Evolutionary conservation across 2,113 vertebrate species (phyloP), one percentile per base, ranked within the genome.

Genomic region (Petaurus breviceps): DNA sequence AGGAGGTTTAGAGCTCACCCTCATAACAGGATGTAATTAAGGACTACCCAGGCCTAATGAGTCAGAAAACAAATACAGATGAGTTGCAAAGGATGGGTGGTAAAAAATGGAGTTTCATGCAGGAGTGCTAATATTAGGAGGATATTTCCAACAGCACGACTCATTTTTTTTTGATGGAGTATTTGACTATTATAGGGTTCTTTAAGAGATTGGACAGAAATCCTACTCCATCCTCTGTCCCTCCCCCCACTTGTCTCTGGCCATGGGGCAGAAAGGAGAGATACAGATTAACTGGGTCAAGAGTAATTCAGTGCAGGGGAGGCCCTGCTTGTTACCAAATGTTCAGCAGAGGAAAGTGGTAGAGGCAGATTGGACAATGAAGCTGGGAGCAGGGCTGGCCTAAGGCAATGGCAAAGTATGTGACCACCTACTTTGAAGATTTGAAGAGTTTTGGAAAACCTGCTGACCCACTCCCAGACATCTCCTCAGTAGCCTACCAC

Each of bases 51-150:
- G 97, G 96, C 57, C 95, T 91, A 95, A 50, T 97, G 96, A 97
- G 94, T 97, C 96, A 95, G 97, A 97, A 93, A 95, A 90, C 93
- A 98, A 97, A 95, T 53, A 51, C 6, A 12, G 92, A 96, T 97
- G 97, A 98, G 92, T 97, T 96, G 97, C 95, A 96, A 92, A 52
- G 93, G 53, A 51, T 53, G 43, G 95, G 95, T 22, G 52, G 93
- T 84, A 95, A 98, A 97, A 53, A 94, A 50, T 77, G 53, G 10
- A 90, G 91, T 94, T 77, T 95, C 46, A 94, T 90, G 51, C 24
- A 46, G 77, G 91, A 93, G 53, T 93, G 93, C 91, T 94, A 93
- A 95, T 89, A 55, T 90, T 90, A 91, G 96, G 28, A 93, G 90
- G 43, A 55, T 89, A 16, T 16, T 77, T 94, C 61, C 84, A 96